These are phyloP conservation scores for Biston betularia DNA, from an alignment of 2,888 invertebrate species.

Conservation along the genomic window DNA sequence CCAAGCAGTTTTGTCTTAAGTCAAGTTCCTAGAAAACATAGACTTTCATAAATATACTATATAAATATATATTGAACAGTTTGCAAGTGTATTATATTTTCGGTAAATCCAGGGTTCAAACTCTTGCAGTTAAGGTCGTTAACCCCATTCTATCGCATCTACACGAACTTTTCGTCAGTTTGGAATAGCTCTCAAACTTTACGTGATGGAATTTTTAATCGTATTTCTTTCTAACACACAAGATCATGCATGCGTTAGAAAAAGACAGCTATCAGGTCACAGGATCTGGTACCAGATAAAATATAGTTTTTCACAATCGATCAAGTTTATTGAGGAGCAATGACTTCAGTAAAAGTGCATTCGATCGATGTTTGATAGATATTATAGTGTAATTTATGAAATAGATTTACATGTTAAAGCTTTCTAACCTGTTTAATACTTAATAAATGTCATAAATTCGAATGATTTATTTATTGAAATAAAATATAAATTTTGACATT, in stretches of 20 bases:
- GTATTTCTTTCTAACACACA: slow-evolving; percentile 60
- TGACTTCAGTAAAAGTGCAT: slow-evolving; percentile 29
- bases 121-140: slow-evolving; percentile 64
- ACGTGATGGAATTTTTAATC: slow-evolving; percentile 79
- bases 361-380: slow-evolving; percentile 1
- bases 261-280: slow-evolving; percentile 48
- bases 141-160: slow-evolving; percentile 61
- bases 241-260: slow-evolving; percentile 50
- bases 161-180: slow-evolving; percentile 72
- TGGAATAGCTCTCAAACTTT: slow-evolving; percentile 74
- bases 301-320: slow-evolving; percentile 44
- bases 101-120: slow-evolving; percentile 37
- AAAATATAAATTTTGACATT: background rate
- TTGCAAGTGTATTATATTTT: background rate
- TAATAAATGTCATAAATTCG: background rate
- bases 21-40: too few relatives aligned
- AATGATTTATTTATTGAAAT: background rate
- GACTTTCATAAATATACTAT: background rate
- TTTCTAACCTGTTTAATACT: slow-evolving; percentile 5
- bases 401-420: slow-evolving; percentile 5
- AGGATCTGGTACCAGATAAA: slow-evolving; percentile 39
- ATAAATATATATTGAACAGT: background rate
- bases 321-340: slow-evolving; percentile 31
- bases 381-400: slow-evolving; percentile 8
- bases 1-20: too few relatives aligned